phyloP scores from a whole-genome alignment of 30 jellyfish, hydroid and myxozoan species.

The Rhopilema esculentum region DNA sequence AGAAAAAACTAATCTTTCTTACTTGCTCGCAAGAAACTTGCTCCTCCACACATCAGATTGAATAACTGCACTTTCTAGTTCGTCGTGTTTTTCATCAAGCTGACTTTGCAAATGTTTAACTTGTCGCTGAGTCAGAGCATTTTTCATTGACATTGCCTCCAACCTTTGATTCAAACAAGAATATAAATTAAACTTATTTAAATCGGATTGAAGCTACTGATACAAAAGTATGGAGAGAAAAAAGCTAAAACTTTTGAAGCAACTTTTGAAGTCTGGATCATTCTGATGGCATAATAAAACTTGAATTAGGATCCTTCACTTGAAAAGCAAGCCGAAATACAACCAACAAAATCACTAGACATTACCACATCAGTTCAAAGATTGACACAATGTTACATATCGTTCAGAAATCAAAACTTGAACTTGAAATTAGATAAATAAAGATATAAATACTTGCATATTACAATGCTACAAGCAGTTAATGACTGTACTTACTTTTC shows the following conservation, averaged over 20 bases:
- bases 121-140: conserved; percentile 67
- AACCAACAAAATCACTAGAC: no score
- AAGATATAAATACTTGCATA: background rate
- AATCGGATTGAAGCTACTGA: background rate
- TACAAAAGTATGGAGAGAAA: background rate
- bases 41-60: conserved; percentile 94
- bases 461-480: no score
- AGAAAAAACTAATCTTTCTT: background rate
- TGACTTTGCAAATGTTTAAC: conserved; percentile 38
- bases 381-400: no score
- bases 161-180: conserved; percentile 48
- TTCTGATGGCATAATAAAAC: no score
- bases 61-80: conserved; percentile 62
- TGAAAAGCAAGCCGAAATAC: no score
- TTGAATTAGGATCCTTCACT: no score
- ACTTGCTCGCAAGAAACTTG: conserved; percentile 89
- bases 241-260: background rate
- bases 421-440: no score
- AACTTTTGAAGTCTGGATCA: background rate
- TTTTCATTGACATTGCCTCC: conserved; percentile 63
- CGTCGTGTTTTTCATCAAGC: conserved; percentile 75
- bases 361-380: no score
- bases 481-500: conserved; percentile 47
- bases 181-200: background rate
- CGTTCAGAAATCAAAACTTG: no score